These are phyloP conservation scores for Coreoperca whiteheadi DNA, from an alignment of 2,113 vertebrate species.

Conservation along the genomic window DNA sequence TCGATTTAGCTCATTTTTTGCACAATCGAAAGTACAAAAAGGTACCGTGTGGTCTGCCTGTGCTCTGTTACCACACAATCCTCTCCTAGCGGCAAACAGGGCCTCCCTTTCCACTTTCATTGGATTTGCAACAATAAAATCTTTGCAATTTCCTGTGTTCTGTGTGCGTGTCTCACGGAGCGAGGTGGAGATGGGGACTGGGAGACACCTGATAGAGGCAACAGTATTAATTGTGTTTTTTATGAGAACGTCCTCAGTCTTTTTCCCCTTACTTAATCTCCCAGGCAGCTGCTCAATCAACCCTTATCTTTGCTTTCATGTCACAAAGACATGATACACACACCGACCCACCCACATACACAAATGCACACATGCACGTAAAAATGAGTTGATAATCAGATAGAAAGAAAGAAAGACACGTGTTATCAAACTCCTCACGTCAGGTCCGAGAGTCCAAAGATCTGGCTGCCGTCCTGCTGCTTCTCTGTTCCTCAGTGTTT, in stretches of 20 bases:
- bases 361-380: constrained; percentile 21
- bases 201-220: constrained; percentile 78
- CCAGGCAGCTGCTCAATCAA: constrained; percentile 82
- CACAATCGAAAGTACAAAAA: background rate
- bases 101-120: constrained; percentile 75
- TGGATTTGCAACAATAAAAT: constrained; percentile 87
- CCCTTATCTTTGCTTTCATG: constrained; percentile 79
- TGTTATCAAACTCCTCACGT: constrained; percentile 31
- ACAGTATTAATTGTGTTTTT: constrained; percentile 85
- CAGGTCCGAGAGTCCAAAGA: constrained; percentile 11
- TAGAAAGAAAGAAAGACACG: constrained; percentile 13
- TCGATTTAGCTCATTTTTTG: constrained; percentile 23
- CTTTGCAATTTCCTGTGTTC: constrained; percentile 87
- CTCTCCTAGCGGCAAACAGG: constrained; percentile 58
- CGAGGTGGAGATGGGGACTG: constrained; percentile 68
- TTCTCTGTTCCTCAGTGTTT: constrained; percentile 20
- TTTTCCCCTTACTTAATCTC: constrained; percentile 80
- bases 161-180: constrained; percentile 60
- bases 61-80: constrained; percentile 41
- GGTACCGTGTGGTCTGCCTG: constrained; percentile 5
- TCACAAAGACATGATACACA: constrained; percentile 67
- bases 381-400: constrained; percentile 60
- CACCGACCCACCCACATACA: constrained; percentile 4
- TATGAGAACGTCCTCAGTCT: constrained; percentile 74
- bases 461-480: constrained; percentile 14